Conservation (phyloP, 1,140 invertebrate genomes). For the Venustaconcha ellipsiformis region DNA sequence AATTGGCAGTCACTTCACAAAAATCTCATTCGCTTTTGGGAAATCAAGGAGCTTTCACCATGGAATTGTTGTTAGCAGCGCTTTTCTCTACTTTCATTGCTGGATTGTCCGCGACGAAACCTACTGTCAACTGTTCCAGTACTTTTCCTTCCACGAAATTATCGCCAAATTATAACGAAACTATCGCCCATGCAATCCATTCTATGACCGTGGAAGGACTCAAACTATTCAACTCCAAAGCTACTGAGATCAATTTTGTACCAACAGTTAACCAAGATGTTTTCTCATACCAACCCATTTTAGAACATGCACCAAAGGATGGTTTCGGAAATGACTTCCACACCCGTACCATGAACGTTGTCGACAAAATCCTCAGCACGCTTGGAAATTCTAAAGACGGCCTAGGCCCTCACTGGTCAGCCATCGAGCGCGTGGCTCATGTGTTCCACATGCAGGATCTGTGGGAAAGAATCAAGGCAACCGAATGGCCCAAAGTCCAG, state of each 20-base stretch:
- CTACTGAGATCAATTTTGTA: conserved; percentile 42
- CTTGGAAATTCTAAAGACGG: conserved; percentile 52
- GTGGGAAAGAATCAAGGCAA: conserved; percentile 42
- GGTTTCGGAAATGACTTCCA: conserved; percentile 38
- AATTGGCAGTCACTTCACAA: too few species aligned
- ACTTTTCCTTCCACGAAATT: conserved; percentile 31
- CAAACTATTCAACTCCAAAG: conserved; percentile 44
- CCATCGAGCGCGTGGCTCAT: conserved; percentile 54
- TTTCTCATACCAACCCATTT: conserved; percentile 29
- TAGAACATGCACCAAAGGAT: conserved; percentile 45
- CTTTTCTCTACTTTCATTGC: background rate
- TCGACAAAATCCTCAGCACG: conserved; percentile 50
- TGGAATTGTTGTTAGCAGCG: too few species aligned
- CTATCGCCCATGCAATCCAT: conserved; percentile 58
- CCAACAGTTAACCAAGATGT: conserved; percentile 58
- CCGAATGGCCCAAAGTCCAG: conserved; percentile 20
- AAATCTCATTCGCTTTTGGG: too few species aligned
- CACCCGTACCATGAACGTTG: conserved; percentile 48
- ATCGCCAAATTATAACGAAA: conserved; percentile 51
- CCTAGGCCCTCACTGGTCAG: conserved; percentile 53
- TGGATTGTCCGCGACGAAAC: background rate
- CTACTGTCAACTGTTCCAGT: conserved; percentile 26
- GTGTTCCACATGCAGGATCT: conserved; percentile 59
- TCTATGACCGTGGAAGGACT: conserved; percentile 55
- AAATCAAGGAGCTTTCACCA: too few species aligned